A percentile compares a stretch with the other conserved stretches of the same genome.
Evolutionary conservation across 2,113 vertebrate genomes (phyloP).

Genomic region (Pyrgilauda ruficollis): DNA sequence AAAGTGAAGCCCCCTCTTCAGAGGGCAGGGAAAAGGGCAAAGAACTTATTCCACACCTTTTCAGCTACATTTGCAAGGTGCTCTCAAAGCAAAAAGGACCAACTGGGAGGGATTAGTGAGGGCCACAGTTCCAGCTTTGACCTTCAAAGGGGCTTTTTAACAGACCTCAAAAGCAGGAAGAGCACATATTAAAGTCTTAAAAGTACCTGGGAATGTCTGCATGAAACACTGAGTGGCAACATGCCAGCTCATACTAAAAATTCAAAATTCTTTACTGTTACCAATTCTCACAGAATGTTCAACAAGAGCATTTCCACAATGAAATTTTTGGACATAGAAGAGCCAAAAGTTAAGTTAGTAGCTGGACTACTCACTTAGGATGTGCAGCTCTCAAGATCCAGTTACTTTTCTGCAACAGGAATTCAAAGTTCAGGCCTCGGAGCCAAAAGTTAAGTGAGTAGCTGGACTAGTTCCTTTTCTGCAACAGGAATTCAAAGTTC

Average conservation of each 20-base stretch:
- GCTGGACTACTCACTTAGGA: background rate
- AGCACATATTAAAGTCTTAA: background rate
- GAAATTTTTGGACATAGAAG: background rate
- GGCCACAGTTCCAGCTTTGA: background rate
- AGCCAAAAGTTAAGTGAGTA: background rate
- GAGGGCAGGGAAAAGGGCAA: background rate
- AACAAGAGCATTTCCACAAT: background rate
- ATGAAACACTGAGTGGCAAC: background rate
- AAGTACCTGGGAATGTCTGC: background rate
- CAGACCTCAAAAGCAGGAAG: background rate
- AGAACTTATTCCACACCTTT: constrained; percentile 50
- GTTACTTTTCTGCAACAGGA: background rate
- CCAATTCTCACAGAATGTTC: background rate
- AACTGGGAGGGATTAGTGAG: background rate
- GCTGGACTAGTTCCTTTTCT: background rate
- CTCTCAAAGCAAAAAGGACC: background rate
- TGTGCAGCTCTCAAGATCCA: background rate
- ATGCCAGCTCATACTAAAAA: background rate
- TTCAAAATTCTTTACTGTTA: background rate
- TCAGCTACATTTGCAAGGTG: background rate
- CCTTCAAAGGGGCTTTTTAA: constrained; percentile 14
- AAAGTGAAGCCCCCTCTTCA: background rate
- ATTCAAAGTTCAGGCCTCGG: background rate
- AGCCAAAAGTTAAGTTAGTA: background rate
- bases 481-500: background rate